Evolutionary conservation across 2,797 vertebrate genomes (phyloP).

Genomic region (Danio aesculapii): DNA sequence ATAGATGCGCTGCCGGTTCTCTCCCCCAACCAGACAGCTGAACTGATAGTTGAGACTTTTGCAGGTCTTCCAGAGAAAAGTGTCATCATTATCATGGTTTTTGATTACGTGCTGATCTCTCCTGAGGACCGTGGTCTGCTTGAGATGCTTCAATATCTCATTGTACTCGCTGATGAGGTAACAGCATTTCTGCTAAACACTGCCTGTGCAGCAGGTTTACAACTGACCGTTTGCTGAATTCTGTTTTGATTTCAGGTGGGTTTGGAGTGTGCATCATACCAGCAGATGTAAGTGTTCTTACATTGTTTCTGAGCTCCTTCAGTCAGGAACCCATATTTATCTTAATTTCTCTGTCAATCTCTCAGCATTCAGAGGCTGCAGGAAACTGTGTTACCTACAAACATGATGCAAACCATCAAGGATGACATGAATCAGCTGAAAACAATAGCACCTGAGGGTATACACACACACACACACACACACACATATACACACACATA

Average conservation of each 20-base stretch:
- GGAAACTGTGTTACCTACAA: constrained; percentile 20
- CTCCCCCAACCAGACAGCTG: constrained; percentile 52
- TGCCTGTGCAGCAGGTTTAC: neutral
- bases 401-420: constrained; percentile 27
- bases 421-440: neutral
- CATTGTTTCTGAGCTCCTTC: neutral
- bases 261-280: constrained; percentile 44
- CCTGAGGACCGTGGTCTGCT: neutral
- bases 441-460: constrained; percentile 40
- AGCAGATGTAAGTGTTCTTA: constrained; percentile 54
- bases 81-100: constrained; percentile 28
- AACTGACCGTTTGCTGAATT: neutral
- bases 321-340: neutral
- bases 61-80: constrained; percentile 43
- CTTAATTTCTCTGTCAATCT: neutral
- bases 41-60: constrained; percentile 52
- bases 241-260: constrained; percentile 25
- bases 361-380: constrained; percentile 36
- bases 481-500: too few species aligned
- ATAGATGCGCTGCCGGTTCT: constrained; percentile 48
- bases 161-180: constrained; percentile 35
- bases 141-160: constrained; percentile 46
- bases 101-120: constrained; percentile 42
- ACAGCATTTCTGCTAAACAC: constrained; percentile 3
- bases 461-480: constrained; percentile 2